Evolutionary conservation across 2,113 vertebrate genomes (phyloP), one percentile per base, ranked within the genome.

Genomic region (Coturnix japonica): DNA sequence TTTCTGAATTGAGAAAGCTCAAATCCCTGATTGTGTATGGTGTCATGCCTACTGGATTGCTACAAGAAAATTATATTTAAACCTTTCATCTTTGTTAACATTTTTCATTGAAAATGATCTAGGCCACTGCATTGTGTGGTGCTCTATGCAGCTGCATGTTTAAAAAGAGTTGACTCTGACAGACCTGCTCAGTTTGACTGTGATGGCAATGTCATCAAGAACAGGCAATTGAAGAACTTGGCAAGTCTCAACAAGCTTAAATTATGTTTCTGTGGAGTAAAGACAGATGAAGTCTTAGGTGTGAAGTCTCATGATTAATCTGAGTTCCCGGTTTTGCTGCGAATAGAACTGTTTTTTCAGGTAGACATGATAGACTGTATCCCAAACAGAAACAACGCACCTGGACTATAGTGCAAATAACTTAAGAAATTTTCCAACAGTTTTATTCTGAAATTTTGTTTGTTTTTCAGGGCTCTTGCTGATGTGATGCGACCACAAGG

Each of bases 401-500:
- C 66, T 70, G 61, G 46, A 79, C 76, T 83, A 51, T 51, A 53
- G 20, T 74, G 67, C 49, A 64, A 37, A 87, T 20, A 53, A 51
- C 74, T 85, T 51, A 44, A 66, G 31, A 70, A 54, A 82, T 73
- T 87, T 80, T 66, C 33, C 67, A 79, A 21, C 28, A 83, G 47
- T 22, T 87, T 92, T 41, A 80, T 71, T 82, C 30, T 81, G 65
- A 46, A 57, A n/a, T 63, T 90, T 80, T 80, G 39, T 83, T 89
- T 93, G 93, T 22, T 96, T 96, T 97, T n/a, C 97, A 99, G 99
- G 97, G 99, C 98, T 95, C 99, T 99, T 72, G 99, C 99, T 72
- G 99, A 98, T 54, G 99, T 99, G 94, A 98, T 99, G 98, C 98
- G 98, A 77, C 99, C 99, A 93, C 99, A 99, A 97, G 98, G 98